Evolutionary conservation across 37 sponge, comb jelly and placozoan genomes (phyloP).

Genomic region (Tethya wilhelma): DNA sequence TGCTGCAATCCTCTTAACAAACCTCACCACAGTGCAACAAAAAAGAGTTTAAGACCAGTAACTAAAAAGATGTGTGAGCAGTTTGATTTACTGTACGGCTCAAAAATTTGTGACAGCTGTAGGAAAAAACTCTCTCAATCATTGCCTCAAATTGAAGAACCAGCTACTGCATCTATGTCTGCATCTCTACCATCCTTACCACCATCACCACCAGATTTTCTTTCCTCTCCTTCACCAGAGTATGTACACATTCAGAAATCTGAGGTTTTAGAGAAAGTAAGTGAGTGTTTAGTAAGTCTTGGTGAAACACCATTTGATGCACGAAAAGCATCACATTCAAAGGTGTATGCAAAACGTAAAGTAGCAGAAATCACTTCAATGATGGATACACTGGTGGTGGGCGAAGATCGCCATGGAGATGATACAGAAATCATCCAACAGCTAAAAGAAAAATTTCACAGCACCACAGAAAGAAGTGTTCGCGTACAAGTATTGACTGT

Average conservation of each 20-base stretch:
- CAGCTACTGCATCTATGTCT: background rate
- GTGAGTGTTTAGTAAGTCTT: background rate
- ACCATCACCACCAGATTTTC: no score
- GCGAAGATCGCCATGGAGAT: background rate
- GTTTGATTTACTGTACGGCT: background rate
- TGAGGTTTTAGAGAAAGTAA: background rate
- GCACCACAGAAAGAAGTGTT: conserved; percentile 27
- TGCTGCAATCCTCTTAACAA: background rate
- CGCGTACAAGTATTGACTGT: conserved; percentile 30
- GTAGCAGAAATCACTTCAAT: background rate
- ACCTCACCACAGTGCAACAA: background rate
- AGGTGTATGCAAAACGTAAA: background rate
- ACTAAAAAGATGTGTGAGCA: conserved; percentile 6
- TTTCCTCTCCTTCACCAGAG: background rate
- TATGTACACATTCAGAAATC: background rate
- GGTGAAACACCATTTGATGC: conserved; percentile 3
- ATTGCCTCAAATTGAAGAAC: background rate
- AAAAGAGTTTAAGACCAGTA: conserved; percentile 7
- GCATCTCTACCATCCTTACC: background rate
- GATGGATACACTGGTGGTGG: background rate
- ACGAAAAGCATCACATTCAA: conserved; percentile 1
- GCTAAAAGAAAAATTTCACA: conserved; percentile 42
- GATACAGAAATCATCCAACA: conserved; percentile 53
- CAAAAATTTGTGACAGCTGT: conserved; percentile 16
- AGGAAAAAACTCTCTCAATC: background rate